These are phyloP conservation scores for Sebastes iracundus DNA, from an alignment of 2,797 vertebrate genomes.

Conservation along the genomic window DNA sequence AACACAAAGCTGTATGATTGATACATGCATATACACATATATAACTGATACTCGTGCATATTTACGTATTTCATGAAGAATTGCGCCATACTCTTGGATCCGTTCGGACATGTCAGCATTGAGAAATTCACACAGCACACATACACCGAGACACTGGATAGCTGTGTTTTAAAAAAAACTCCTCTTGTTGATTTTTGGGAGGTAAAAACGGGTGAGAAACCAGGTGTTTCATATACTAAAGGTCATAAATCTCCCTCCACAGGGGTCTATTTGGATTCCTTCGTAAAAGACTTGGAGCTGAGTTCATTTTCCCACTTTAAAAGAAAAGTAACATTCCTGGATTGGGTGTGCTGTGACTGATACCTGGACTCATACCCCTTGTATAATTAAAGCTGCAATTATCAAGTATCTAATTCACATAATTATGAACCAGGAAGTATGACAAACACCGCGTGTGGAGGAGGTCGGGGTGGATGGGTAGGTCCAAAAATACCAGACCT, in stretches of 20 bases:
- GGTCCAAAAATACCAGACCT: not conserved
- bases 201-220: not conserved
- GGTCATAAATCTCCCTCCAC: slow-evolving; percentile 30
- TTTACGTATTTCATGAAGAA: not conserved
- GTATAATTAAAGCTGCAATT: not conserved
- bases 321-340: not conserved
- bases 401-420: not conserved
- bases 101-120: slow-evolving; percentile 8
- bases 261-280: slow-evolving; percentile 16
- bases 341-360: not conserved
- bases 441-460: not conserved
- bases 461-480: not conserved
- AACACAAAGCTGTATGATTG: slow-evolving; percentile 60
- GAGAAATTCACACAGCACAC: slow-evolving; percentile 10
- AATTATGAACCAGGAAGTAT: not conserved
- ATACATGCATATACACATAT: slow-evolving; percentile 22
- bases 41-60: not conserved
- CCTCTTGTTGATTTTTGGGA: not conserved
- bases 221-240: slow-evolving; percentile 30
- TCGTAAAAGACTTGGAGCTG: not conserved
- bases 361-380: not conserved
- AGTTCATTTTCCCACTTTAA: slow-evolving; percentile 15
- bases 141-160: not conserved
- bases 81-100: not conserved
- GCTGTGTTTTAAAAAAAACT: slow-evolving; percentile 15